phyloP scores from a whole-genome alignment of 2,113 vertebrate genomes.

The Capricornis sumatraensis region DNA sequence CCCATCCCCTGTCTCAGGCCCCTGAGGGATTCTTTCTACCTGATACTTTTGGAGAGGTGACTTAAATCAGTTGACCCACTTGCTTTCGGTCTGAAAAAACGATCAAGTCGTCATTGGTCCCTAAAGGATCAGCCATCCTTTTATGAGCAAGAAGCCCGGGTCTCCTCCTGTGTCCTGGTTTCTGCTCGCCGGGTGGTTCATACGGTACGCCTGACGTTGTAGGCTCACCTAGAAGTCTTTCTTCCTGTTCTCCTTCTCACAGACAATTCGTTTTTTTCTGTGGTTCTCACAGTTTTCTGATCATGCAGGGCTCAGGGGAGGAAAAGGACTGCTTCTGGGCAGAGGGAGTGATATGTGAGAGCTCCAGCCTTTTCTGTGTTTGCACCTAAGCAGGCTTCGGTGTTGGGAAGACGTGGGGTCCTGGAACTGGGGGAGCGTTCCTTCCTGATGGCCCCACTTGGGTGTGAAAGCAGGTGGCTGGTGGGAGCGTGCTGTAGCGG shows the following conservation, averaged over 20 bases:
- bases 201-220: background rate
- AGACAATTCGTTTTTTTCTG: background rate
- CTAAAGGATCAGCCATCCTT: background rate
- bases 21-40: background rate
- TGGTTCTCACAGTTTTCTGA: background rate
- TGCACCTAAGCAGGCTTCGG: fast-evolving
- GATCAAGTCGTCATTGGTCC: fast-evolving
- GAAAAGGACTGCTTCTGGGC: background rate
- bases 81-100: background rate
- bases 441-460: fast-evolving
- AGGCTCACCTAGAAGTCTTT: background rate
- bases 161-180: background rate
- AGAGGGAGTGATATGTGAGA: background rate
- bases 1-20: fast-evolving
- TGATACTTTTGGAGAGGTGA: fast-evolving
- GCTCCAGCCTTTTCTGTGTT: background rate
- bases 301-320: background rate
- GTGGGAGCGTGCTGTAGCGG: fast-evolving
- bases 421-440: fast-evolving
- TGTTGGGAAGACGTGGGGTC: background rate
- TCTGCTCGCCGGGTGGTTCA: fast-evolving
- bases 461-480: background rate
- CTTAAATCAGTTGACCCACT: background rate
- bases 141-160: fast-evolving
- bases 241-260: background rate